A percentile compares a stretch with the other conserved stretches of the same genome.
Evolutionary conservation across 2,797 vertebrate genomes (phyloP).

Genomic region (Semotilus atromaculatus): DNA sequence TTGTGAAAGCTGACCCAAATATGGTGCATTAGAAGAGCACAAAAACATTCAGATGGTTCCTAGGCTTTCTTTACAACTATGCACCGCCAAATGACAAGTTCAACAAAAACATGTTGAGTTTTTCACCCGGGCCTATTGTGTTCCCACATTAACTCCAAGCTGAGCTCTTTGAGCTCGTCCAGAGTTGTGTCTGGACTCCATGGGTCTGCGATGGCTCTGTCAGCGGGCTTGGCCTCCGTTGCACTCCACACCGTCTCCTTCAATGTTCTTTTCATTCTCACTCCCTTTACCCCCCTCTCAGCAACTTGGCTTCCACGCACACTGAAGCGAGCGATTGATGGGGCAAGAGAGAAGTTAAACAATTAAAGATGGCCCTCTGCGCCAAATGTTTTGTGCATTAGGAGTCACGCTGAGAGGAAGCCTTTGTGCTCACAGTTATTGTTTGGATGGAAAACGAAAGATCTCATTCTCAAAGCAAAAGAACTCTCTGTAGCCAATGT

Average conservation of each 20-base stretch:
- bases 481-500: constrained; percentile 47
- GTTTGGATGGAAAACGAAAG: constrained; percentile 64
- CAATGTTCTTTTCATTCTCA: constrained; percentile 73
- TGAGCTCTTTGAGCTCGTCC: constrained; percentile 80
- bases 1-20: constrained; percentile 80
- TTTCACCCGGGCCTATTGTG: constrained; percentile 82
- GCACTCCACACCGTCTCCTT: constrained; percentile 74
- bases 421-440: constrained; percentile 65
- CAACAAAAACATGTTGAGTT: constrained; percentile 84
- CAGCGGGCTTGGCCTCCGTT: constrained; percentile 78
- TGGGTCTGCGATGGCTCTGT: constrained; percentile 77
- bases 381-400: constrained; percentile 65
- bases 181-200: constrained; percentile 80
- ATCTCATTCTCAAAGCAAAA: constrained; percentile 60
- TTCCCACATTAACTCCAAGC: constrained; percentile 83
- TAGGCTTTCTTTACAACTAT: constrained; percentile 80
- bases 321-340: constrained; percentile 71
- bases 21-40: constrained; percentile 78
- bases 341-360: constrained; percentile 70
- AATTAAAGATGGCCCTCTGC: constrained; percentile 70
- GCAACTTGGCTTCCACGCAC: constrained; percentile 70
- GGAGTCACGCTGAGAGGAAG: constrained; percentile 63
- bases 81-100: constrained; percentile 83
- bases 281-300: constrained; percentile 54
- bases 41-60: constrained; percentile 85